Evolutionary conservation across 37 sponge, comb jelly and placozoan species (phyloP).

Genomic region (Trichoplax adhaerens): DNA sequence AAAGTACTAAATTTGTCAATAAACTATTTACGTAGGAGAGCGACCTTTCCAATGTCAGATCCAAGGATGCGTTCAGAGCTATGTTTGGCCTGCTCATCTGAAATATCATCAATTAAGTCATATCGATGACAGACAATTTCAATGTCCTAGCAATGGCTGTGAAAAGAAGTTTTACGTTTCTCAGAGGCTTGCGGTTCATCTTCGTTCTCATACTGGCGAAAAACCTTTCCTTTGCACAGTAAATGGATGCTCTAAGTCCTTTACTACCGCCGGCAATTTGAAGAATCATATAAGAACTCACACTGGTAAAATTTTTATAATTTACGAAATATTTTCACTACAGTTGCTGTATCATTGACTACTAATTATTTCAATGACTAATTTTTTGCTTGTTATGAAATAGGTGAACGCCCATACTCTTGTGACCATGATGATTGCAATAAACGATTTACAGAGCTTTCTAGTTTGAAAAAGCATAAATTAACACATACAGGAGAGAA

Average conservation of each 20-base stretch:
- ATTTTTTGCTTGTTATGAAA: too few relatives aligned
- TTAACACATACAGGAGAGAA: too few relatives aligned
- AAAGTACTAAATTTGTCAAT: background rate
- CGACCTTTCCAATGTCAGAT: slow-evolving; percentile 12
- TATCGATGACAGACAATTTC: too few relatives aligned
- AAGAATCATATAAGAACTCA: slow-evolving; percentile 12
- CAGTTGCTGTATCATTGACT: too few relatives aligned
- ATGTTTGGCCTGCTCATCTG: slow-evolving; percentile 6
- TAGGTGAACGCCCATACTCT: too few relatives aligned
- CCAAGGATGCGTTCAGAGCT: slow-evolving; percentile 12
- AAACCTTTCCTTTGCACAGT: slow-evolving; percentile 13
- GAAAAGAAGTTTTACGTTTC: too few relatives aligned
- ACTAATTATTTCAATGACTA: too few relatives aligned
- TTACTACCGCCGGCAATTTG: background rate
- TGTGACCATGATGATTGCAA: too few relatives aligned
- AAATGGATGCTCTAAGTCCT: background rate
- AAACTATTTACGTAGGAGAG: slow-evolving; percentile 1
- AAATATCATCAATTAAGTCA: background rate
- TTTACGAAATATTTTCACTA: too few relatives aligned
- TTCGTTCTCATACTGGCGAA: slow-evolving; percentile 4
- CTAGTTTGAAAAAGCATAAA: too few relatives aligned
- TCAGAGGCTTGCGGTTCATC: background rate
- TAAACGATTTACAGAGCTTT: too few relatives aligned
- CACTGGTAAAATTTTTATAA: background rate
- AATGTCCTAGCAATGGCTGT: too few relatives aligned